phyloP scores from a whole-genome alignment of 2,113 vertebrate genomes.

The Pitta sordida region DNA sequence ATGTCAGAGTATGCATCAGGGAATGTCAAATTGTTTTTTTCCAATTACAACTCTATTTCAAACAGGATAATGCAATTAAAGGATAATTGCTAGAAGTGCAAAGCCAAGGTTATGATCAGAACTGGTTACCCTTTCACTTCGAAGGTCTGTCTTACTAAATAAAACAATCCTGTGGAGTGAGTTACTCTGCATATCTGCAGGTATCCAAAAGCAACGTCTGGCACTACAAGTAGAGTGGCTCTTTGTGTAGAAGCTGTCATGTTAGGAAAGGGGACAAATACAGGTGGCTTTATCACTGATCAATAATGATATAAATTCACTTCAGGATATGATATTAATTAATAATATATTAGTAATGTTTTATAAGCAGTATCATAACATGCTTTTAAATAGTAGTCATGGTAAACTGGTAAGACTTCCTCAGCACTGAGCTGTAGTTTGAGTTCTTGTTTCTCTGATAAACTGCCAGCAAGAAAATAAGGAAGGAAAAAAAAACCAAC shows the following conservation, averaged over 20 bases:
- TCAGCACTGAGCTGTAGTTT: slow-evolving; percentile 53
- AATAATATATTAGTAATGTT: slow-evolving; percentile 41
- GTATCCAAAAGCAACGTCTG: slow-evolving; percentile 22
- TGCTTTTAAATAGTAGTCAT: slow-evolving; percentile 46
- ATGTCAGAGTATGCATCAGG: slow-evolving; percentile 70
- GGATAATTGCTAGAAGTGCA: slow-evolving; percentile 78
- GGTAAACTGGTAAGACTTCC: slow-evolving; percentile 43
- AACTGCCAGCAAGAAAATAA: slow-evolving; percentile 29
- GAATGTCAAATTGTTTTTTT: slow-evolving; percentile 73
- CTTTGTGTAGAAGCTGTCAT: not conserved
- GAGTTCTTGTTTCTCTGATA: slow-evolving; percentile 54
- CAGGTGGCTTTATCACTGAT: slow-evolving; percentile 29
- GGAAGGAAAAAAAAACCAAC: slow-evolving; percentile 33
- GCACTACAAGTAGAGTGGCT: not conserved
- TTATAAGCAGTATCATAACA: slow-evolving; percentile 54
- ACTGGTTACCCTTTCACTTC: slow-evolving; percentile 73
- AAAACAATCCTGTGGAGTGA: slow-evolving; percentile 63
- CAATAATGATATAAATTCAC: slow-evolving; percentile 57
- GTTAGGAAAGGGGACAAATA: not conserved
- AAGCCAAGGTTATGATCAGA: slow-evolving; percentile 79
- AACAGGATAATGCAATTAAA: slow-evolving; percentile 80
- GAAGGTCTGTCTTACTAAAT: slow-evolving; percentile 69
- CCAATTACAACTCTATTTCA: slow-evolving; percentile 79
- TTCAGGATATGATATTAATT: slow-evolving; percentile 54
- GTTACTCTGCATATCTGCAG: slow-evolving; percentile 38